Percentiles rank a stretch among this genome's conserved stretches.
These are phyloP conservation scores for Ophion slaviceki DNA, from an alignment of 2,888 invertebrate genomes.

Conservation along the genomic window DNA sequence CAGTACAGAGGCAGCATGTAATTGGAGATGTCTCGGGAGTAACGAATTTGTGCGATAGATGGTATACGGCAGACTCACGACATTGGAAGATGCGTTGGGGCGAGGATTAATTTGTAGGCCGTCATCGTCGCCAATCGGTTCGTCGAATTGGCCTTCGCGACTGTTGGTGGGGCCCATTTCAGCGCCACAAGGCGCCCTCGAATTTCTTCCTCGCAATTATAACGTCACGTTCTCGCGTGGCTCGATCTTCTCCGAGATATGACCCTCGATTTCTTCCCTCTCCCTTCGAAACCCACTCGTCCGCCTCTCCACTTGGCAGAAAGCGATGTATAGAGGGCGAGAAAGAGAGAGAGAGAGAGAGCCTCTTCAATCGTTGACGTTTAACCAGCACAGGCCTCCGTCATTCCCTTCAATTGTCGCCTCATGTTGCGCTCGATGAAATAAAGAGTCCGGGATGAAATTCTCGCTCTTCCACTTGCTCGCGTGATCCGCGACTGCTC, in stretches of 20 bases:
- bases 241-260: slow-evolving; percentile 9
- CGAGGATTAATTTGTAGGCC: slow-evolving; percentile 80
- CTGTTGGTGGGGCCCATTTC: slow-evolving; percentile 81
- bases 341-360: background rate
- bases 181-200: slow-evolving; percentile 68
- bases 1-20: too few relatives aligned
- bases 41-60: too few relatives aligned
- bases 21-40: too few relatives aligned
- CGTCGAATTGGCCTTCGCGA: slow-evolving; percentile 79
- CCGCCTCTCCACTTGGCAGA: slow-evolving; percentile 1
- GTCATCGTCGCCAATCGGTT: slow-evolving; percentile 80
- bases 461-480: background rate
- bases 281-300: background rate
- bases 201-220: slow-evolving; percentile 46
- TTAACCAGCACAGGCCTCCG: slow-evolving; percentile 32
- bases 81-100: slow-evolving; percentile 68
- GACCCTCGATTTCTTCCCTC: slow-evolving; percentile 16
- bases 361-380: slow-evolving; percentile 31
- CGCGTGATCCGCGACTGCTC: background rate
- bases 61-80: slow-evolving; percentile 72
- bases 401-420: slow-evolving; percentile 38
- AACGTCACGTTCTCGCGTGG: slow-evolving; percentile 48
- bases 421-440: background rate
- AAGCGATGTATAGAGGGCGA: too few relatives aligned
- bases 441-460: background rate